Evolutionary conservation across 1,140 invertebrate species (phyloP).

Genomic region (Nautilus pompilius): DNA sequence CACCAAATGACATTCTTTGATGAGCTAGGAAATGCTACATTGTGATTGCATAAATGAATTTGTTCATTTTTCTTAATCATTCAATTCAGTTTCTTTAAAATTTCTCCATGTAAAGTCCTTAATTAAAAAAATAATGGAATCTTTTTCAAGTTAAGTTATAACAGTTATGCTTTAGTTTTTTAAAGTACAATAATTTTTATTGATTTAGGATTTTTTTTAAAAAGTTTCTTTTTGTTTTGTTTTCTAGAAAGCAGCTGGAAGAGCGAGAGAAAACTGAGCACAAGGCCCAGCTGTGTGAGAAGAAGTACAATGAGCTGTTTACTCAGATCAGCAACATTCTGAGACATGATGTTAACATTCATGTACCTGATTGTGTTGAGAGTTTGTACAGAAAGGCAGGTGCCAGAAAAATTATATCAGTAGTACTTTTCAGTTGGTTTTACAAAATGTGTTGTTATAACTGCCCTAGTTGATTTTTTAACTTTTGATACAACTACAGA

Average conservation of each 20-base stretch:
- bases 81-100: background rate
- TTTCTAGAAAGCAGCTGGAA: constrained; percentile 41
- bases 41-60: background rate
- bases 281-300: constrained; percentile 21
- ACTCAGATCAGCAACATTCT: constrained; percentile 33
- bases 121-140: no score
- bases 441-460: background rate
- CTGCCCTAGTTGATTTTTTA: background rate
- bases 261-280: constrained; percentile 43
- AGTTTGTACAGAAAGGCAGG: constrained; percentile 28
- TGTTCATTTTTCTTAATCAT: background rate
- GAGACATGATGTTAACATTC: constrained; percentile 23
- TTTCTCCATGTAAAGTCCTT: background rate
- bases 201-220: background rate
- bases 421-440: background rate
- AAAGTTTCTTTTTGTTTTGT: constrained; percentile 2
- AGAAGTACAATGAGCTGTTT: constrained; percentile 34
- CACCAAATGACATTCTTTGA: no score
- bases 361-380: constrained; percentile 23
- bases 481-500: no score
- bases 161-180: background rate
- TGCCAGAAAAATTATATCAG: background rate
- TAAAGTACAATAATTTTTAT: background rate
- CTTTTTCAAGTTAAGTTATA: background rate
- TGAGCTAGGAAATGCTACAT: background rate